Evolutionary conservation across 1,140 invertebrate genomes (phyloP).

Genomic region (Drosophila chauvacae): DNA sequence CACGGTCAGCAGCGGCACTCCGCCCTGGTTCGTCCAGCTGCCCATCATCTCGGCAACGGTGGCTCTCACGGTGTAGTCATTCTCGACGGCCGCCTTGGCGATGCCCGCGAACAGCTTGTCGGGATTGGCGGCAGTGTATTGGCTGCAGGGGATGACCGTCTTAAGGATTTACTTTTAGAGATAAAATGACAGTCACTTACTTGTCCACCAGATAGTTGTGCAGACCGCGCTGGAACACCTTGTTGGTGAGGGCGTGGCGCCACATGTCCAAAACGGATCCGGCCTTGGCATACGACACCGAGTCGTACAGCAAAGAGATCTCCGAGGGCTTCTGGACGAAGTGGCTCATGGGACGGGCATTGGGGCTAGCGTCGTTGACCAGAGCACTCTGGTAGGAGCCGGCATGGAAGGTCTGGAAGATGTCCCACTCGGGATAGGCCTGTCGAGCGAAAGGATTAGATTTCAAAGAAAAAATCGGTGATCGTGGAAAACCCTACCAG

Average conservation of each 20-base stretch:
- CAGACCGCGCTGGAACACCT: constrained; percentile 93
- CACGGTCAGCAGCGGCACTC: constrained; percentile 88
- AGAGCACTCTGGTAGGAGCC: constrained; percentile 88
- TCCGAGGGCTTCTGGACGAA: constrained; percentile 89
- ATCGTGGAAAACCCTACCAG: constrained; percentile 35
- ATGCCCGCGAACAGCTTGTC: constrained; percentile 89
- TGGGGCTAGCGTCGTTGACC: constrained; percentile 87
- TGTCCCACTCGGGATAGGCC: constrained; percentile 89
- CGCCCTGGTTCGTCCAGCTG: constrained; percentile 89
- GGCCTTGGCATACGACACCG: constrained; percentile 90
- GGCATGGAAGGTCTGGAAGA: constrained; percentile 92
- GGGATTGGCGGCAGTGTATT: constrained; percentile 86
- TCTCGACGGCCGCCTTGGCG: constrained; percentile 85
- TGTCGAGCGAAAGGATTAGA: constrained; percentile 41
- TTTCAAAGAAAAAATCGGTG: rapidly evolving
- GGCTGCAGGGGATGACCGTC: constrained; percentile 23
- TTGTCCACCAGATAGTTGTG: constrained; percentile 90
- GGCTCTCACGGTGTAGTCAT: constrained; percentile 53
- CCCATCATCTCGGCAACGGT: constrained; percentile 85
- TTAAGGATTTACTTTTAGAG: neutral
- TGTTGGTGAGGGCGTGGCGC: constrained; percentile 93
- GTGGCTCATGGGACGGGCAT: constrained; percentile 90
- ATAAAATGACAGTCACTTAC: constrained; percentile 71
- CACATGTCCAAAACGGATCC: constrained; percentile 95
- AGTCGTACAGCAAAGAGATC: constrained; percentile 91